phyloP scores from a whole-genome alignment of 1,140 invertebrate genomes.

The Lepidostoma basale region DNA sequence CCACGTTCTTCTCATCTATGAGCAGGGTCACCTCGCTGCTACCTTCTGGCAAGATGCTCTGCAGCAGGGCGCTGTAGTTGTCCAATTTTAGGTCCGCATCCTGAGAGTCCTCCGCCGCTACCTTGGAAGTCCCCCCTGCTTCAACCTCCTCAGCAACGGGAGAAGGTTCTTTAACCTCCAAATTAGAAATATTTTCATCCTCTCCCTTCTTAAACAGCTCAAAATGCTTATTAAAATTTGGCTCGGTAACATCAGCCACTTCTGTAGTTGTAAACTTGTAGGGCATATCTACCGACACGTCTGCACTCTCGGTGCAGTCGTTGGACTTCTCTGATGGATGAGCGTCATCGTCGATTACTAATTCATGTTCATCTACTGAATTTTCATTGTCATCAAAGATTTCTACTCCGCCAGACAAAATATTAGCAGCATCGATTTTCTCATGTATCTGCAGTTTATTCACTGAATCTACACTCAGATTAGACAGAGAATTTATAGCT shows the following conservation, averaged over 20 bases:
- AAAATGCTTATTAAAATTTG: conserved; percentile 24
- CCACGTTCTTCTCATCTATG: conserved; percentile 59
- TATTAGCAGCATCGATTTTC: conserved; percentile 57
- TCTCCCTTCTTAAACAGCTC: conserved; percentile 9
- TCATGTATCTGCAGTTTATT: conserved; percentile 36
- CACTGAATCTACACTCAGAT: conserved; percentile 51
- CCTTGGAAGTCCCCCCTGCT: neutral
- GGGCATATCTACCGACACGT: conserved; percentile 29
- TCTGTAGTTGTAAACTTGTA: conserved; percentile 8
- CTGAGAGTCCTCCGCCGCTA: conserved; percentile 16
- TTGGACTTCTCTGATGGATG: conserved; percentile 35
- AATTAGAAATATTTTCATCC: neutral
- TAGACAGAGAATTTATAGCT: conserved; percentile 53
- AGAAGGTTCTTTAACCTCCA: neutral
- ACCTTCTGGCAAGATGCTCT: conserved; percentile 40
- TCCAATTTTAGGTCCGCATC: conserved; percentile 34
- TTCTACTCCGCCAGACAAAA: conserved; percentile 57
- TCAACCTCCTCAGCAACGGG: neutral
- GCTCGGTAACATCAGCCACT: neutral
- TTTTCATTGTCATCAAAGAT: conserved; percentile 61
- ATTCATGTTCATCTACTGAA: conserved; percentile 58
- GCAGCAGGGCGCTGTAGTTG: conserved; percentile 21
- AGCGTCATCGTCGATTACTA: conserved; percentile 57
- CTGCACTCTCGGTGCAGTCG: conserved; percentile 29
- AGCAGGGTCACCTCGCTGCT: conserved; percentile 55